Conservation (phyloP, 2,113 vertebrate genomes). For the Perccottus glenii region DNA sequence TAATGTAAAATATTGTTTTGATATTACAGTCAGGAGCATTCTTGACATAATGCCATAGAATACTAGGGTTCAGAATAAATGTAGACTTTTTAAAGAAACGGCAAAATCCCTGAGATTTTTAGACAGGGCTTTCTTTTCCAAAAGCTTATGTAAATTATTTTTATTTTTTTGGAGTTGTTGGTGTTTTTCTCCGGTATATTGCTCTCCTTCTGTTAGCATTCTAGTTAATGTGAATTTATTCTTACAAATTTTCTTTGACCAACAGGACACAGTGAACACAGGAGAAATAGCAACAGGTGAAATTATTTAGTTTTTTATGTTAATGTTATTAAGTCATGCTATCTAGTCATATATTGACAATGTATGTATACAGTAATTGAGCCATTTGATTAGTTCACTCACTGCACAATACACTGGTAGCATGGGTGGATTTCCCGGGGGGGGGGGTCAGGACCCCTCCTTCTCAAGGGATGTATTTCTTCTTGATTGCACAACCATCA, state of each 20-base stretch:
- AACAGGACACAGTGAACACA: constrained; percentile 45
- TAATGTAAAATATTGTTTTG: too few relatives aligned
- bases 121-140: neutral
- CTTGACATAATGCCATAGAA: too few relatives aligned
- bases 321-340: neutral
- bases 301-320: neutral
- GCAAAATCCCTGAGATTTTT: neutral
- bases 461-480: too few relatives aligned
- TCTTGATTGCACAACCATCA: too few relatives aligned
- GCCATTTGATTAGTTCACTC: neutral
- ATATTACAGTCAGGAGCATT: neutral
- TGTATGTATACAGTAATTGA: neutral
- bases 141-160: constrained; percentile 2
- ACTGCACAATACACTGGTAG: neutral
- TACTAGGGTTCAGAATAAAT: too few relatives aligned
- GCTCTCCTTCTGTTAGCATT: constrained; percentile 6
- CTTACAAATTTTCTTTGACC: constrained; percentile 36
- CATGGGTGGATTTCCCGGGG: too few relatives aligned
- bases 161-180: neutral
- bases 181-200: constrained; percentile 13
- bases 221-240: neutral
- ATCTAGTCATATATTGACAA: neutral
- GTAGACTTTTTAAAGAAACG: neutral
- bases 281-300: constrained; percentile 52
- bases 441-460: too few relatives aligned